Evolutionary conservation across 1,140 invertebrate species (phyloP), one percentile per base, ranked within the genome.

Genomic region (Drosophila subpulchrella): DNA sequence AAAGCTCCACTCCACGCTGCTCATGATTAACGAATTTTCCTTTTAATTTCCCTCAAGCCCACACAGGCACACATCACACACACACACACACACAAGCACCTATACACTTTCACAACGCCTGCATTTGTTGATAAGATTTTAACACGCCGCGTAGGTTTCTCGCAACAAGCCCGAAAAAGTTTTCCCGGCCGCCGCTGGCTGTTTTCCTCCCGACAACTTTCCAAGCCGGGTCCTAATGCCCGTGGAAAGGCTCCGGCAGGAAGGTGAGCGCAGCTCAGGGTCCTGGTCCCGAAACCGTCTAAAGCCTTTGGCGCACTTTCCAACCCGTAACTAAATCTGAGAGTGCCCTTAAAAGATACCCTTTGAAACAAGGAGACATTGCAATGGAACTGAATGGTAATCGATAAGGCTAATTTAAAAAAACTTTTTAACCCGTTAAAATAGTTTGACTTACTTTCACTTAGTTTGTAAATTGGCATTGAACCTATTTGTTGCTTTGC

Each of bases 21-120:
- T 50, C 63, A 89, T 86, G 83, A 86, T 86, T 88, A 86, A 88
- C 83, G 83, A 71, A 83, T 88, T 86, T 86, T 86, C 62, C 83
- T 79, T 88, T 86, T 86, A 88, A 88, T 86, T 88, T 86, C 75
- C 72, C 72, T 47, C 63, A 46, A 75, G 59, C 79, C 62, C 70
- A 55, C 24, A 46, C 68, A 66, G 54, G 70, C 42, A 56, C 50
- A 75, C 62, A 54, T 42, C 42, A 73, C 46, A 55, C 15, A 59
- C 13, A 51, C 50, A 75, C 39, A 46, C 8, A 15, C 27, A 17
- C n/a, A n/a, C n/a, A n/a, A n/a, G n/a, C n/a, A n/a, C n/a, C n/a
- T n/a, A n/a, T n/a, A n/a, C n/a, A n/a, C n/a, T n/a, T n/a, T n/a
- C n/a, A n/a, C 30, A 50, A 30, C 63, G 66, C 47, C 57, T 85